Conservation (phyloP, 2,113 vertebrate genomes). For the Pluvianellus socialis region DNA sequence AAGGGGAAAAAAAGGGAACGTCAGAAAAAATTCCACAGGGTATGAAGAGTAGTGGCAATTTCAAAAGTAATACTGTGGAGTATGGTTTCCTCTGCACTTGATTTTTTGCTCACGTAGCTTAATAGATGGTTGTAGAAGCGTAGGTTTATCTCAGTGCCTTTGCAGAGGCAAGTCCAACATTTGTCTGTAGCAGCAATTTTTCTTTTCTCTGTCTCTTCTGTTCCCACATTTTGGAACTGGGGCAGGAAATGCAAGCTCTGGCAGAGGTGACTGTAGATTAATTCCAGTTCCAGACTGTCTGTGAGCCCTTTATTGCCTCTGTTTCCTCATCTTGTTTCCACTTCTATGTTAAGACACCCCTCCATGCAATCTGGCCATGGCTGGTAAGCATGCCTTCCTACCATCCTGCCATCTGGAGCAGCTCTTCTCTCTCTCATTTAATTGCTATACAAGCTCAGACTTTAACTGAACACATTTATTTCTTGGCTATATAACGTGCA, state of each 20-base stretch:
- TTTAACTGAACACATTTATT: neutral
- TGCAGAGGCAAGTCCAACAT: neutral
- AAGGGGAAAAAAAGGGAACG: fast-evolving
- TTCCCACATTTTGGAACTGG: neutral
- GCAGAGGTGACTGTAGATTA: neutral
- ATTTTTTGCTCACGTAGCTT: neutral
- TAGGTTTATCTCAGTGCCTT: neutral
- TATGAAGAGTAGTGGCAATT: neutral
- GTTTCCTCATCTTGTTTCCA: neutral
- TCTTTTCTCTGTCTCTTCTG: neutral
- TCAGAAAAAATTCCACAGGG: neutral
- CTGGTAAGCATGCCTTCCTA: neutral
- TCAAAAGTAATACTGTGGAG: neutral
- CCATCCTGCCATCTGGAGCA: neutral
- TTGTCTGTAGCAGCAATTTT: neutral
- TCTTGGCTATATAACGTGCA: neutral
- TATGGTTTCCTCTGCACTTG: neutral
- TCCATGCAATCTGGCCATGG: neutral
- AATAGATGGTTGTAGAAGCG: neutral
- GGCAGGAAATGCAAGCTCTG: neutral
- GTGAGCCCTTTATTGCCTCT: neutral
- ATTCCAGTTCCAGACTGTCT: neutral
- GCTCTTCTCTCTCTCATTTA: neutral
- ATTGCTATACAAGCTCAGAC: neutral
- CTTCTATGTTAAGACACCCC: neutral